These are phyloP conservation scores for Doryteuthis pealeii DNA, from an alignment of 1,140 invertebrate species.

Conservation along the genomic window DNA sequence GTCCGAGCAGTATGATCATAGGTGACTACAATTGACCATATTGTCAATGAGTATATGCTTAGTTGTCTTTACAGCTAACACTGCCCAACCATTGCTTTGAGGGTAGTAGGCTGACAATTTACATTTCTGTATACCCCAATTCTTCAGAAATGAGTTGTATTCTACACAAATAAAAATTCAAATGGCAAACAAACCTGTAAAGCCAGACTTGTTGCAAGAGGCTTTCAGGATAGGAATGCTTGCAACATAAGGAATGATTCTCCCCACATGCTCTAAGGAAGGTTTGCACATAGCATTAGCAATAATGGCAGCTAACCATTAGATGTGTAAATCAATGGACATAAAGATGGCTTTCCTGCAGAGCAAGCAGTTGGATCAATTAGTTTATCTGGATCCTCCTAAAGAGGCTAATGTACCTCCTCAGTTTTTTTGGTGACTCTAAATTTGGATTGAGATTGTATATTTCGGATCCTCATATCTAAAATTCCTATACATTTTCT, in stretches of 20 bases:
- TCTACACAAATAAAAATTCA: background rate
- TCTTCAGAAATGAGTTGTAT: too few relatives aligned
- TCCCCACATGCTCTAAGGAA: background rate
- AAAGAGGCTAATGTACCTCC: conserved; percentile 20
- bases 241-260: background rate
- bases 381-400: conserved; percentile 26
- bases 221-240: background rate
- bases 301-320: background rate
- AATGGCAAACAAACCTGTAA: background rate
- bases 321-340: background rate
- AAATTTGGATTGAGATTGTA: too few relatives aligned
- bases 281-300: background rate
- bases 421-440: conserved; percentile 27
- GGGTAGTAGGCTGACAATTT: too few relatives aligned
- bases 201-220: background rate
- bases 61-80: too few relatives aligned
- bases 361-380: conserved; percentile 19
- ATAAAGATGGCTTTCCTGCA: conserved; percentile 21
- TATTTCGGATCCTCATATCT: too few relatives aligned
- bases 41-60: too few relatives aligned
- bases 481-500: too few relatives aligned
- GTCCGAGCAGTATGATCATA: too few relatives aligned
- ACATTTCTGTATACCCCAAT: too few relatives aligned
- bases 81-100: too few relatives aligned
- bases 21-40: too few relatives aligned